Evolutionary conservation across 2,797 vertebrate genomes (phyloP).

Genomic region (Vultur gryphus): DNA sequence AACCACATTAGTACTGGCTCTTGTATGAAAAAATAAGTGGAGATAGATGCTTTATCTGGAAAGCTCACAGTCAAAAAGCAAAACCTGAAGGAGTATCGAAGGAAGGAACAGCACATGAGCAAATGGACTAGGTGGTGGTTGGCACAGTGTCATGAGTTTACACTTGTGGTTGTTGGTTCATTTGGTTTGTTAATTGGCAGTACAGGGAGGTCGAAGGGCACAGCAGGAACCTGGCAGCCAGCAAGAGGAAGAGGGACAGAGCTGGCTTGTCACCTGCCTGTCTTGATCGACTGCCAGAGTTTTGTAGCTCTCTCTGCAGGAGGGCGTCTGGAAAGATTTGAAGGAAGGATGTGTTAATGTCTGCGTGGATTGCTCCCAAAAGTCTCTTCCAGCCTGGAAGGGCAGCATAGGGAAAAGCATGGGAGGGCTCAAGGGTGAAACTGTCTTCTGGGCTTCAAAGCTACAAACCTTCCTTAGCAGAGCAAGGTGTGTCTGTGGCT

Average conservation of each 20-base stretch:
- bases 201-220: background rate
- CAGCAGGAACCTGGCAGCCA: conserved; percentile 22
- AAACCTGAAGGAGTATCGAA: background rate
- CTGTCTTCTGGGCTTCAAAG: background rate
- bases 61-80: background rate
- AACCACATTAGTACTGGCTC: background rate
- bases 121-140: background rate
- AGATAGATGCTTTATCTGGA: background rate
- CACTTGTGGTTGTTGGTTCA: background rate
- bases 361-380: background rate
- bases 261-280: background rate
- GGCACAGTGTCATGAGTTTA: background rate
- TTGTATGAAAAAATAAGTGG: background rate
- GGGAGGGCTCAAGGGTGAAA: background rate
- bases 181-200: conserved; percentile 35
- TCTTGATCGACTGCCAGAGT: background rate
- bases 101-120: background rate
- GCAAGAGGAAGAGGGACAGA: background rate
- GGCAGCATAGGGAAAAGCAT: background rate
- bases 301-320: background rate
- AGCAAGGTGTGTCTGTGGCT: background rate
- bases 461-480: background rate
- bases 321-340: background rate
- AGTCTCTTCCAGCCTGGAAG: background rate
- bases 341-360: background rate